Percentiles rank a stretch among this genome's conserved stretches.
phyloP scores from a whole-genome alignment of 2,797 vertebrate species.

The Steatocranus sp. region DNA sequence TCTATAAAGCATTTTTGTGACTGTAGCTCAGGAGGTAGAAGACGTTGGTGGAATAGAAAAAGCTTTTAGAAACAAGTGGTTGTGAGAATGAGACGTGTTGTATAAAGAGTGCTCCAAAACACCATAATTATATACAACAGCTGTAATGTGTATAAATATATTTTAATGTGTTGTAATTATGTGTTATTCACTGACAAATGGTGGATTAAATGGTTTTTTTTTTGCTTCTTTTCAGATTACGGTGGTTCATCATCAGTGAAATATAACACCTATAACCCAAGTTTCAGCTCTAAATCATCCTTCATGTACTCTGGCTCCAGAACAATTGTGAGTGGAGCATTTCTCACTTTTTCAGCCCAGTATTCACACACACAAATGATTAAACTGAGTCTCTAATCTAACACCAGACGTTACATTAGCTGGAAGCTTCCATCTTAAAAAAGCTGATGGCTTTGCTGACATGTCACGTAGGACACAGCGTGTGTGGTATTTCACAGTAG shows the following conservation, averaged over 20 bases:
- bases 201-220: not conserved
- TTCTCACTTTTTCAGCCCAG: not conserved
- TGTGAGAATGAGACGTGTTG: not conserved
- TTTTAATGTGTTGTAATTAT: not conserved
- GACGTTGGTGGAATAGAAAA: not conserved
- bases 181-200: not conserved
- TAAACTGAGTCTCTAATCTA: not conserved
- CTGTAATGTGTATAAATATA: not conserved
- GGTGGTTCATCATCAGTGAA: slow-evolving; percentile 64
- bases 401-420: not conserved
- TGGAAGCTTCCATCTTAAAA: not conserved
- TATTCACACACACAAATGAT: not conserved
- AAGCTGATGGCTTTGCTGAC: not conserved
- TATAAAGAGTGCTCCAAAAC: not conserved
- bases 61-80: not conserved
- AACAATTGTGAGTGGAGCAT: slow-evolving; percentile 65
- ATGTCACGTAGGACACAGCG: not conserved
- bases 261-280: slow-evolving; percentile 63
- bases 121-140: not conserved
- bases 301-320: slow-evolving; percentile 53
- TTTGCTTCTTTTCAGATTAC: slow-evolving; percentile 57
- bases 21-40: not conserved
- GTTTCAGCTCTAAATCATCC: slow-evolving; percentile 74
- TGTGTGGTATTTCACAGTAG: slow-evolving; percentile 67
- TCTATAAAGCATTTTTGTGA: not conserved